phyloP scores from a whole-genome alignment of 30 jellyfish, hydroid and myxozoan species.

The Phacellophora camtschatica region DNA sequence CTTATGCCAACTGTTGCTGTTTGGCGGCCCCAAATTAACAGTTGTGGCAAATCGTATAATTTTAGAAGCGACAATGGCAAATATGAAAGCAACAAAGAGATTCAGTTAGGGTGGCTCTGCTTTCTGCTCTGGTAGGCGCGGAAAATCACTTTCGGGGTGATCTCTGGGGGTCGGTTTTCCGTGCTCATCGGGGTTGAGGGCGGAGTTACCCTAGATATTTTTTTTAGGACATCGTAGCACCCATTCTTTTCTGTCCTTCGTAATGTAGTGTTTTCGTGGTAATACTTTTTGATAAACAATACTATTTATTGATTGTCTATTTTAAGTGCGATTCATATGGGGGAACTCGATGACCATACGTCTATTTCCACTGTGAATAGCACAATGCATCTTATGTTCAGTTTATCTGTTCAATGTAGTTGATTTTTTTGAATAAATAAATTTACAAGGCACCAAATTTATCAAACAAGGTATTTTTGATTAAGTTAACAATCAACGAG shows the following conservation, averaged over 20 bases:
- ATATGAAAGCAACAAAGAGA: slow-evolving; percentile 11
- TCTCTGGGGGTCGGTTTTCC: not conserved
- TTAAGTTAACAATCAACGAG: too few relatives aligned
- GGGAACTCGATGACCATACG: slow-evolving; percentile 9
- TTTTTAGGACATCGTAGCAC: not conserved
- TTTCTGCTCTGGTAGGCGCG: slow-evolving; percentile 34
- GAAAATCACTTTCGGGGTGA: not conserved
- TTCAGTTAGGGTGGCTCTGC: slow-evolving; percentile 38
- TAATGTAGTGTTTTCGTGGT: slow-evolving; percentile 34
- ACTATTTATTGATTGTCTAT: not conserved
- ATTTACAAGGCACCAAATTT: too few relatives aligned
- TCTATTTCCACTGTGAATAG: too few relatives aligned
- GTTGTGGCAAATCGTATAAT: slow-evolving; percentile 31
- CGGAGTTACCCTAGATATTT: slow-evolving; percentile 14
- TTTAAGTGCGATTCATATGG: too few relatives aligned
- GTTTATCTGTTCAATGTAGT: slow-evolving; percentile 1
- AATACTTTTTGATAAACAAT: not conserved
- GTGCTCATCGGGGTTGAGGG: slow-evolving; percentile 21
- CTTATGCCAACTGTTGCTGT: slow-evolving; percentile 33
- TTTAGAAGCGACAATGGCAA: too few relatives aligned
- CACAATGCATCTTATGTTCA: slow-evolving; percentile 6
- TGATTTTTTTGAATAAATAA: too few relatives aligned
- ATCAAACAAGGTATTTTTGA: too few relatives aligned
- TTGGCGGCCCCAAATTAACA: slow-evolving; percentile 18
- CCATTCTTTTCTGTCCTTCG: slow-evolving; percentile 33